Conservation (phyloP, 37 sponge, comb jelly and placozoan genomes). For the Hormiphora californensis region DNA sequence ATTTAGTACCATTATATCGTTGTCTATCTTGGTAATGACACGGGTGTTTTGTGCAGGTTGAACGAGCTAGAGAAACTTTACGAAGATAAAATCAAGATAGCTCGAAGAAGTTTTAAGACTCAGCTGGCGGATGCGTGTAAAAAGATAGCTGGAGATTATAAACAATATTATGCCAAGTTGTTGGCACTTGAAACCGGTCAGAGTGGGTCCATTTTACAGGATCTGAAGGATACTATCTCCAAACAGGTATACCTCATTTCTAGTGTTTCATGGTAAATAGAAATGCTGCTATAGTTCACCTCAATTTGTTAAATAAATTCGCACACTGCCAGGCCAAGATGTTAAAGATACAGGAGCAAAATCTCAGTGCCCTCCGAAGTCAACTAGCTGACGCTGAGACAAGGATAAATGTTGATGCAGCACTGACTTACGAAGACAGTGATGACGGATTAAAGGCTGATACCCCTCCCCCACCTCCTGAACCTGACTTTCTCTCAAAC, state of each 20-base stretch:
- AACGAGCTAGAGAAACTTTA: constrained; percentile 16
- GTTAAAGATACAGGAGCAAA: constrained; percentile 34
- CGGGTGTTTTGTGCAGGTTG: not conserved
- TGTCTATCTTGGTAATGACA: too few species aligned
- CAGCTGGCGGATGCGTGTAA: constrained; percentile 54
- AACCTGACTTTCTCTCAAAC: constrained; percentile 1
- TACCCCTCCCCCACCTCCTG: constrained; percentile 48
- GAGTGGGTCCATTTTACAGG: constrained; percentile 31
- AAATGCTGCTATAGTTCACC: too few species aligned
- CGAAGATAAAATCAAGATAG: not conserved
- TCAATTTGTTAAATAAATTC: too few species aligned
- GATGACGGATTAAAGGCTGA: constrained; percentile 34
- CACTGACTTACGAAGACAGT: not conserved
- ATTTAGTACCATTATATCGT: too few species aligned
- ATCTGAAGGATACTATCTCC: constrained; percentile 34
- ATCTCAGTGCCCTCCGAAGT: not conserved
- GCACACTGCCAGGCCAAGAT: too few species aligned
- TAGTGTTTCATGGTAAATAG: too few species aligned
- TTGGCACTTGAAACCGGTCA: constrained; percentile 43
- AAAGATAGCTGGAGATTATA: constrained; percentile 49
- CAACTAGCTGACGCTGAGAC: constrained; percentile 24
- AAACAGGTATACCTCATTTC: too few species aligned
- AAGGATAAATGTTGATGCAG: constrained; percentile 1
- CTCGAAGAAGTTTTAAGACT: constrained; percentile 29
- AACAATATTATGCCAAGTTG: constrained; percentile 8